Percentiles rank a stretch among this genome's conserved stretches.
Conservation (phyloP, 2,797 vertebrate species). For the Zalophus californianus region DNA sequence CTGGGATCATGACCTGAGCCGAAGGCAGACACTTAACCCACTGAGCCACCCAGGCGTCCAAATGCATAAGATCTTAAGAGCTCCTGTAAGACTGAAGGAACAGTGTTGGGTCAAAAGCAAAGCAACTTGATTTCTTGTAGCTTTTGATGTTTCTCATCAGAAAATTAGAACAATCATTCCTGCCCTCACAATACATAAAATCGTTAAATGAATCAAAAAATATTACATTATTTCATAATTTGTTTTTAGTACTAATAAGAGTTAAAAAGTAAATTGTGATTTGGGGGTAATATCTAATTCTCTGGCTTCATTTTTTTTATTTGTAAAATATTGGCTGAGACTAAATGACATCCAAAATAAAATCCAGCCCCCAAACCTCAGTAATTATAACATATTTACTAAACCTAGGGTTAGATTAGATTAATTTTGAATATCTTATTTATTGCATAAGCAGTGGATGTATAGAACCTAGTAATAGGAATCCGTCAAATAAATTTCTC, state of each 20-base stretch:
- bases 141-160: not conserved
- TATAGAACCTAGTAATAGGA: not conserved
- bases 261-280: not conserved
- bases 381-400: not conserved
- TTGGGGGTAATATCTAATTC: not conserved
- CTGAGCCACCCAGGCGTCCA: too few relatives aligned
- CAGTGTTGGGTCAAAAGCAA: not conserved
- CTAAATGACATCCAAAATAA: not conserved
- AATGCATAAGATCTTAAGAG: not conserved
- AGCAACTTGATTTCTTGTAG: not conserved
- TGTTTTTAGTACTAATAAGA: not conserved
- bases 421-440: not conserved
- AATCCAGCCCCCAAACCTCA: not conserved
- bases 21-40: too few relatives aligned
- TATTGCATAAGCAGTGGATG: not conserved
- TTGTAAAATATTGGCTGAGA: not conserved
- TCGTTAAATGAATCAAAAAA: not conserved
- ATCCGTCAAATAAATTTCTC: not conserved
- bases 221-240: not conserved
- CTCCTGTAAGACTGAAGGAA: not conserved
- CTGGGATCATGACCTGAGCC: too few relatives aligned
- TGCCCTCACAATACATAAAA: not conserved
- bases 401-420: not conserved
- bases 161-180: not conserved
- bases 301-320: not conserved